These are phyloP conservation scores for Temnothorax curvispinosus DNA, from an alignment of 1,140 invertebrate genomes.

Conservation along the genomic window DNA sequence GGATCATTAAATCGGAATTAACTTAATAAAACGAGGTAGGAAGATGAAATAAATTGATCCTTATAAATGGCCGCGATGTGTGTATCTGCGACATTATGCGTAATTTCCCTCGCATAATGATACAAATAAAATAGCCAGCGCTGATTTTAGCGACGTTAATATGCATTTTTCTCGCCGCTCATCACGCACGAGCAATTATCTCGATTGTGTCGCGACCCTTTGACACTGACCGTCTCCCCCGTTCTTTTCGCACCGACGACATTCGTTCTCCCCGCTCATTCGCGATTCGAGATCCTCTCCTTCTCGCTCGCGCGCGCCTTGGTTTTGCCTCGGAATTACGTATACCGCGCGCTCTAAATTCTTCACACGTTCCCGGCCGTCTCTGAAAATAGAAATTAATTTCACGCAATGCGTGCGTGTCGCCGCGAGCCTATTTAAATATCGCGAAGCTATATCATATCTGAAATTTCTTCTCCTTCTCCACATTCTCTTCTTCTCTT, in stretches of 20 bases:
- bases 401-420: conserved; percentile 51
- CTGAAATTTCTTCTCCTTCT: not conserved
- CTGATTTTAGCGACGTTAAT: not conserved
- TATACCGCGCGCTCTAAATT: conserved; percentile 30
- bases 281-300: not conserved
- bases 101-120: not conserved
- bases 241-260: not conserved
- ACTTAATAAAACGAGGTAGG: not conserved
- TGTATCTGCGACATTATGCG: not conserved
- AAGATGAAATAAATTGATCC: conserved; percentile 21
- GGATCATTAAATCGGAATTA: conserved; percentile 14
- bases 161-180: not conserved
- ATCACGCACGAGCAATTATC: conserved; percentile 5
- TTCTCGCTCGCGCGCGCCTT: not conserved
- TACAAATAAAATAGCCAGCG: not conserved
- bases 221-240: not conserved
- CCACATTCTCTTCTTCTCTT: not conserved
- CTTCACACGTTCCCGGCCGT: conserved; percentile 32
- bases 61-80: not conserved
- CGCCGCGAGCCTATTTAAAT: conserved; percentile 39
- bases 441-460: conserved; percentile 30
- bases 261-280: not conserved
- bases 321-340: conserved; percentile 29
- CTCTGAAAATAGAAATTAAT: conserved; percentile 60
- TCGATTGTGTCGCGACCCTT: conserved; percentile 23